phyloP scores from a whole-genome alignment of 2,113 vertebrate genomes.

The Tapirus terrestris region DNA sequence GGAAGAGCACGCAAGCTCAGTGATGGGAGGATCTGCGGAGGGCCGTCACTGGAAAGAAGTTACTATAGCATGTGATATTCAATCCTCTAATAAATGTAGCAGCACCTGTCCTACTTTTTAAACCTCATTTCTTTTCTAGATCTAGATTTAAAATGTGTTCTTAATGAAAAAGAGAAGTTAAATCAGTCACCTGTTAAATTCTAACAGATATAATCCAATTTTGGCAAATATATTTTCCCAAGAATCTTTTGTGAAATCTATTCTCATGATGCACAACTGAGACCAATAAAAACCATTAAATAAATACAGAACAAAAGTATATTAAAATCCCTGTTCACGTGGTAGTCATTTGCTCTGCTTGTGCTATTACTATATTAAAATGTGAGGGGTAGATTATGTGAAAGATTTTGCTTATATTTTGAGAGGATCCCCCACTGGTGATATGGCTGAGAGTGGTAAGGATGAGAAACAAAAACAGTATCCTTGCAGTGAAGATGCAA shows the following conservation, averaged over 20 bases:
- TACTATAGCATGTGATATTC: neutral
- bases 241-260: neutral
- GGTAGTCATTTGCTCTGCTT: neutral
- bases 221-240: neutral
- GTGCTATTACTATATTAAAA: neutral
- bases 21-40: neutral
- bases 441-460: neutral
- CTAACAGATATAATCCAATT: neutral
- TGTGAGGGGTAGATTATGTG: neutral
- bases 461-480: neutral
- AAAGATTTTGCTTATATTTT: neutral
- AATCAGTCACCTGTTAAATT: neutral
- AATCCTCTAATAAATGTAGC: neutral
- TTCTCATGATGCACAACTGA: neutral
- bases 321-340: neutral
- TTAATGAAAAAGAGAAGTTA: slow-evolving; percentile 25
- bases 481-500: neutral
- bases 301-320: neutral
- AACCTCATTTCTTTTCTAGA: neutral
- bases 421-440: neutral
- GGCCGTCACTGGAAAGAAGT: neutral
- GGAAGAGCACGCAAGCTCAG: neutral
- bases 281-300: slow-evolving; percentile 24
- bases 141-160: neutral
- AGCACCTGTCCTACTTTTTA: neutral